Conservation (phyloP, 2,797 vertebrate species). For the Acipenser oxyrinchus region DNA sequence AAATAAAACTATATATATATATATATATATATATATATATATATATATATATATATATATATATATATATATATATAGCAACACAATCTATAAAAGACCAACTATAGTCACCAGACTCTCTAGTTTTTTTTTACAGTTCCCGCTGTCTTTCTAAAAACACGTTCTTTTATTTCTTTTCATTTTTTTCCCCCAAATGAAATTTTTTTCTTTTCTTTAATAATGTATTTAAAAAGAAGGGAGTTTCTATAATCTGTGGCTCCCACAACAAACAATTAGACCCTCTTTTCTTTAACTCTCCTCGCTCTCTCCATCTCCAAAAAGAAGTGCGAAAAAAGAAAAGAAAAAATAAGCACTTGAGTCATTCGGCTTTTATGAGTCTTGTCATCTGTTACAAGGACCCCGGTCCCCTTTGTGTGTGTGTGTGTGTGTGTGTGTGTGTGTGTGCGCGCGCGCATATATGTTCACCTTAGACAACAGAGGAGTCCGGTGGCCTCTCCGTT, state of each 20-base stretch:
- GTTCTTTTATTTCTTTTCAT: too few species aligned
- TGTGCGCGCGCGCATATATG: slow-evolving; percentile 43
- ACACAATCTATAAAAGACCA: too few species aligned
- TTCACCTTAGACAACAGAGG: slow-evolving; percentile 75
- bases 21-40: too few species aligned
- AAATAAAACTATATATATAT: too few species aligned
- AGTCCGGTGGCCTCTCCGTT: slow-evolving; percentile 50
- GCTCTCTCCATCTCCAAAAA: slow-evolving; percentile 6
- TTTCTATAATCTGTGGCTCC: slow-evolving; percentile 65
- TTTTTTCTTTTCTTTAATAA: slow-evolving; percentile 39
- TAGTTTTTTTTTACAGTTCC: too few species aligned
- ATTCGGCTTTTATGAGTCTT: slow-evolving; percentile 76
- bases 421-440: slow-evolving; percentile 25
- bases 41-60: too few species aligned
- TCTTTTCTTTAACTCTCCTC: slow-evolving; percentile 47
- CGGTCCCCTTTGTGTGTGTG: slow-evolving; percentile 33
- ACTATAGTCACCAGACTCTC: too few species aligned
- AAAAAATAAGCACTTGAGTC: slow-evolving; percentile 41
- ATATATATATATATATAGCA: too few species aligned
- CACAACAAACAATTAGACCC: slow-evolving; percentile 73
- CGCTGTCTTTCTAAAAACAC: too few species aligned
- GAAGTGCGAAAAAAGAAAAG: slow-evolving; percentile 23
- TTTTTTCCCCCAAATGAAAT: slow-evolving; percentile 27
- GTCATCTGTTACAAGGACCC: slow-evolving; percentile 68
- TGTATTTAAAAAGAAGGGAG: slow-evolving; percentile 62